Base-by-base conservation (phyloP, 1,140 invertebrate genomes). In the Drosophila fuyamai region DNA sequence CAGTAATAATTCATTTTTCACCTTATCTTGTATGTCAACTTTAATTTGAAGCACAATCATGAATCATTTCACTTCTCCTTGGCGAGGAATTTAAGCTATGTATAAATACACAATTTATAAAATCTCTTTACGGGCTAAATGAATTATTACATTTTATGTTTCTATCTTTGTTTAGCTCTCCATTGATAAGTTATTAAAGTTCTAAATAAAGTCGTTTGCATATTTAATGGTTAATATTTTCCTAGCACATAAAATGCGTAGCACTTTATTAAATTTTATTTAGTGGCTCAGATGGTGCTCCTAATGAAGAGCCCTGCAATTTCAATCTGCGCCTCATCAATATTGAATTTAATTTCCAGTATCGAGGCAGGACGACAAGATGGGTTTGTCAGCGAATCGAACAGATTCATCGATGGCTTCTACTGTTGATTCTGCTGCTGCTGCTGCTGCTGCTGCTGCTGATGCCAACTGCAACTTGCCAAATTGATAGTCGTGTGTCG, bases 401-500 rank as follows among this genome's bases (percentile, higher is more conserved):
- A 70, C 65, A 57, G 63, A 40, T 70, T 48, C 67, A 71, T 71
- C 67, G 44, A 47, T 70, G 53, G 44, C 65, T 58, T 27, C 63
- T 10, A 53, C 36, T 29, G 46, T 27, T 14, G 44, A 66, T 43
- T 40, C 29, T 23, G 46, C 23, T n/a, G n/a, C 40, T 27, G 18
- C 62, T 48, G 18, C 38, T 36, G 18, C 62, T 48, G 61, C 27
- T 43, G 36, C 29, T 40, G 10, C 46, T 51, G 56, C 48, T 32
- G 41, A 43, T 48, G 48, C 18, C 43, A 35, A 53, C 35, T 38
- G 55, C 40, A 57, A 40, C 70, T 78, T 68, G 58, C 60, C 51
- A 81, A 89, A 89, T 89, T 81, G 84, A 89, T 89, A 89, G 84
- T 89, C 84, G 84, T 89, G 84, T 84, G 84, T 90, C 84, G 85